These are phyloP conservation scores for Arctopsyche grandis DNA, from an alignment of 1,140 invertebrate species.

Conservation along the genomic window DNA sequence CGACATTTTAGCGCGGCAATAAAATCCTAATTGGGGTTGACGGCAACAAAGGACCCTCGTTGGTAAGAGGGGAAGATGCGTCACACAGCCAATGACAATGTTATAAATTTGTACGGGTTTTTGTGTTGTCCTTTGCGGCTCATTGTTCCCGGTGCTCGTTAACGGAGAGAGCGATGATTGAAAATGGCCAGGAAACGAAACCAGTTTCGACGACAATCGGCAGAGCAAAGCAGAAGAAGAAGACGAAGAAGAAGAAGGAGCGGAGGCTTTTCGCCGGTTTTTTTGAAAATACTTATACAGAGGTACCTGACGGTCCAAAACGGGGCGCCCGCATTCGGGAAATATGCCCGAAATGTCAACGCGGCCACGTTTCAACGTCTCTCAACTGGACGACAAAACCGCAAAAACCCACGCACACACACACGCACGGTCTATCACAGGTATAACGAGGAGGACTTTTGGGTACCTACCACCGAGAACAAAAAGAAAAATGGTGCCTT, in stretches of 20 bases:
- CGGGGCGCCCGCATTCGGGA: slow-evolving; percentile 7
- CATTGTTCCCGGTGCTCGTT: slow-evolving; percentile 47
- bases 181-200: slow-evolving; percentile 54
- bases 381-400: neutral
- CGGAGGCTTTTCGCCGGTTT: neutral
- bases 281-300: neutral
- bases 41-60: slow-evolving; percentile 1
- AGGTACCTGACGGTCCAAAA: neutral
- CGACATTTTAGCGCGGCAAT: neutral
- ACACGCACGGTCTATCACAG: no score
- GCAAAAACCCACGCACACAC: neutral
- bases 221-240: neutral
- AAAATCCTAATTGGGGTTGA: slow-evolving; percentile 18
- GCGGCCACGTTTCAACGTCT: slow-evolving; percentile 42
- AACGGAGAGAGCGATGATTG: slow-evolving; percentile 44
- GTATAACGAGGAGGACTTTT: neutral
- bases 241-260: no score
- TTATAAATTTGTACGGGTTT: slow-evolving; percentile 54
- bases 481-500: neutral
- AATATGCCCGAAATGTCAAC: slow-evolving; percentile 43
- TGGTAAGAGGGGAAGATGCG: neutral
- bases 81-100: slow-evolving; percentile 44
- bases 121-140: slow-evolving; percentile 44
- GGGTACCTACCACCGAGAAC: neutral
- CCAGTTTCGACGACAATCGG: slow-evolving; percentile 46